Base-by-base conservation (phyloP, 2,888 invertebrate species). In the Criorhina ranunculi region DNA sequence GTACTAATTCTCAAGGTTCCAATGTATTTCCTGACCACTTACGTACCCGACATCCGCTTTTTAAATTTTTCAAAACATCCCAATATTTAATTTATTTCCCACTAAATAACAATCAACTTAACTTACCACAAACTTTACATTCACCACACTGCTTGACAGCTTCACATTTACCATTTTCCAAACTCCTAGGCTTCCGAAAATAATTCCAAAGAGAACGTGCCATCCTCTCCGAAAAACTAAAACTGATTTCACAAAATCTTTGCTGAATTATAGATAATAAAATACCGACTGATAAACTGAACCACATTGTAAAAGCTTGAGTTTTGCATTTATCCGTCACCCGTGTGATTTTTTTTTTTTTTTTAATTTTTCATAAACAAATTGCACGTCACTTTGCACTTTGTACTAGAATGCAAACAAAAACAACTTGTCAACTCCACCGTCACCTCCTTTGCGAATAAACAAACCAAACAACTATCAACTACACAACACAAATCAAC, bases 61-160 rank as follows among this genome's bases (percentile, higher is more conserved):
- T 5, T 2, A 1, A 33, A 4, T 53, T 12, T 15, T 15, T 9
- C n/a, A 29, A 53, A 31, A 53, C 12, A 51, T 51, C 55, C 69
- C 44, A 6, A 9, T 55, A 33, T 24, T n/a, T n/a, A n/a, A 24
- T 5, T 0, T 29, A 33, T 35, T 35, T 55, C 29, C 66, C 51
- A 12, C 6, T 19, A 33, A 33, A 55, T n/a, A 5, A 1, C 17
- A 19, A 19, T 11, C 9, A 19, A 0, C 8, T 15, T 11, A 69
- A 75, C 83, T 75, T 42, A 83, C 83, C 42, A 55, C 77, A 82
- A 33, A 12, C 8, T 8, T 19, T 37, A 31, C 59, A 70, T 31
- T 64, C 59, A 15, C 12, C 79, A 69, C 78, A 83, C 7, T 33
- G 29, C 31, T 49, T 67, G 44, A 73, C 67, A 51, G 11, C 19